A percentile compares a stretch with the other conserved stretches of the same genome.
These are phyloP conservation scores for Delichon dasypus DNA, from an alignment of 2,797 vertebrate genomes.

Conservation along the genomic window DNA sequence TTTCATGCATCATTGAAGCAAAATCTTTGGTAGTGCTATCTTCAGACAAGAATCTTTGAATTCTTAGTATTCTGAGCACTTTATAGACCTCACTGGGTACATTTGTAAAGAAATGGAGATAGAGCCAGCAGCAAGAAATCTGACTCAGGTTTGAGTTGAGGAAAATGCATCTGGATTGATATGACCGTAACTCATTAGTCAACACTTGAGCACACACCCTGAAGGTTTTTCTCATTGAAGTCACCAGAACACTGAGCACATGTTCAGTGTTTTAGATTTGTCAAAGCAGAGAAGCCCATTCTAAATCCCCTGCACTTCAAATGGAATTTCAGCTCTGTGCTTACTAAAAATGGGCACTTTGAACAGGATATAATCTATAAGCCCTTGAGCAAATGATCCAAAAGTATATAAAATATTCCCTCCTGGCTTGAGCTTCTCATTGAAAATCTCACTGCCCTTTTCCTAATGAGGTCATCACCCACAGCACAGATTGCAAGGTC, in stretches of 20 bases:
- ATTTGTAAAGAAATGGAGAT: background rate
- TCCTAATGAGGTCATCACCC: background rate
- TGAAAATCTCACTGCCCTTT: background rate
- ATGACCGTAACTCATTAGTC: background rate
- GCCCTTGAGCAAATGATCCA: background rate
- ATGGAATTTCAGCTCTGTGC: background rate
- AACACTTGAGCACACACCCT: background rate
- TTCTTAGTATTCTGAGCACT: background rate
- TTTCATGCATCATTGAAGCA: background rate
- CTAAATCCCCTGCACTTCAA: background rate
- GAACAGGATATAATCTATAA: background rate
- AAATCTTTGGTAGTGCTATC: background rate
- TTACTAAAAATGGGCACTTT: background rate
- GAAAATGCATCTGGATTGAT: background rate
- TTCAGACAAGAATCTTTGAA: background rate
- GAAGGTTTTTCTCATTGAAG: background rate
- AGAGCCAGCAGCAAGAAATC: background rate
- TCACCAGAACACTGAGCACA: background rate
- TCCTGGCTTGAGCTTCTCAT: background rate
- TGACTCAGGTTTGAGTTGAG: background rate
- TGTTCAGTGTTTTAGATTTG: background rate
- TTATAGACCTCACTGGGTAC: background rate
- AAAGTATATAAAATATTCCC: background rate
- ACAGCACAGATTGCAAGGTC: background rate
- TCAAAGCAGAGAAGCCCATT: background rate